Base-by-base conservation (phyloP, 2,113 vertebrate genomes). In the Oncorhynchus keta region DNA sequence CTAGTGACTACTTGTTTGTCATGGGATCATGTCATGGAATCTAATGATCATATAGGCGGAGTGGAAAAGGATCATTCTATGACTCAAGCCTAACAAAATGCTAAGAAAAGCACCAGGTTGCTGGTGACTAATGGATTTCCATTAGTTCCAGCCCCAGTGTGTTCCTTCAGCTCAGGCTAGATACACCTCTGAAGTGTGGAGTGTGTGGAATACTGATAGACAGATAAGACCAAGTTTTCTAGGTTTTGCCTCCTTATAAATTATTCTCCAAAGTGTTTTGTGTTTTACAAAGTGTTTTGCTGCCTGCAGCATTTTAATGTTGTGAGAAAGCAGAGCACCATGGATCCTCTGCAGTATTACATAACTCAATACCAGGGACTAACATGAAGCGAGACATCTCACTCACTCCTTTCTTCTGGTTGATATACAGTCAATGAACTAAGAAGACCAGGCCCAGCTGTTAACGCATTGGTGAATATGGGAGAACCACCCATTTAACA, bases 291-390 rank as follows among this genome's bases (percentile, higher is more conserved):
- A 14, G 51, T 55, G 51, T 68, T 20, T 20, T 45, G 67, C 32
- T 70, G 83, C 83, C 68, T 48, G 76, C 76, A 85, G 87, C 84
- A 84, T 84, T 78, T 81, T 76, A 83, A 84, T 81, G 76, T 78
- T 87, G 81, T 72, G 74, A 83, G 82, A 86, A 87, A 85, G 76
- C 76, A 85, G 79, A 82, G 79, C 79, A 79, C 75, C 9, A 26
- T 26, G 35, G 78, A 81, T 76, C 72, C 80, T 90, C 93, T 91
- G 92, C 92, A 92, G 89, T 92, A 84, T 93, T 93, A 86, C 90
- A 91, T 93, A 93, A 92, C 80, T 84, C 74, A 79, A 82, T 45
- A 45, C 39, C 39, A 45, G 39, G 39, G 39, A 45, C 39, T 45
- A 45, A 45, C 8, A 45, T 45, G 8, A 45, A 45, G 39, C 39